Evolutionary conservation across 2,888 invertebrate species (phyloP), one percentile per base, ranked within the genome.

Genomic region (Drosophila ezoana): DNA sequence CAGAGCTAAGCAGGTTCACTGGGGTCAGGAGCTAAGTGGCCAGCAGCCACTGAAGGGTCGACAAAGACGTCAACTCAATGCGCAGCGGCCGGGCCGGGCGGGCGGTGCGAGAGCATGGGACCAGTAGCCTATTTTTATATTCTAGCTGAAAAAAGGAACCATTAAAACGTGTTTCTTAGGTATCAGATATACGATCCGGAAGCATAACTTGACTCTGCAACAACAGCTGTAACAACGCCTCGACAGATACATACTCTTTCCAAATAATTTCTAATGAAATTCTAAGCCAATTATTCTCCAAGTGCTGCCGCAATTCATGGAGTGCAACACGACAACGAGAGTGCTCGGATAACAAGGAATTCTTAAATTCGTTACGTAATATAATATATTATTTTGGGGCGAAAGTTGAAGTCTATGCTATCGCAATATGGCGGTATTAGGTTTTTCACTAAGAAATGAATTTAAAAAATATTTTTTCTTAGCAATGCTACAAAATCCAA

Each of bases 21-120:
- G 54, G 58, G 47, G 45, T 48, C 58, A 69, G 47, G 47, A 62
- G 63, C 76, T 59, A 76, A 77, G 74, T 74, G 73, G 76, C 49
- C 40, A 56, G 32, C 16, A 48, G 44, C 61, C 58, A 59, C 13
- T 44, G 48, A 54, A 44, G 59, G 68, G 43, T 53, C 68, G 41
- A 43, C 47, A 52, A 47, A 47, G 41, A 41, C 43, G 48, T 65
- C 66, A 64, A 23, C 16, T 16, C 20, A 43, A 14, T 11, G 32
- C 11, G 8, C 28, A 28, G 18, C 20, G 1, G 6, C 10, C 2
- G 8, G 13, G 10, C 4, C 1, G 41, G 18, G 10, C 1, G 0
- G 11, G 28, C 2, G 4, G 11, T 16, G 33, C 10, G 40, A 9
- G 3, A n/a, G 23, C n/a, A 1, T 10, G 35, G 11, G 1, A 2